Conservation (phyloP, 2,888 invertebrate species). For the Hirudinaria manillensis region DNA sequence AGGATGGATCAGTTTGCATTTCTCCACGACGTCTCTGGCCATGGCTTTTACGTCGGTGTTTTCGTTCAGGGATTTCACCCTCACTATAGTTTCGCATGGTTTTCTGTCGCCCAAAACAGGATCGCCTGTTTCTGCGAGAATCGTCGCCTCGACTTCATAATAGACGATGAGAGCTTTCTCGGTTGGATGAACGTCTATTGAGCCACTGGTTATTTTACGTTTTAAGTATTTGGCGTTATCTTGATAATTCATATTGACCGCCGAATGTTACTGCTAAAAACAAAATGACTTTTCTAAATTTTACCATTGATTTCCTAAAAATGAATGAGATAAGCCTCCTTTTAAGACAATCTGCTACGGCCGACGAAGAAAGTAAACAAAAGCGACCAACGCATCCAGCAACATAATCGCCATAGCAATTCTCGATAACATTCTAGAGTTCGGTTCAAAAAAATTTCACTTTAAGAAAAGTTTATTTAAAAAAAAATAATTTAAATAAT, state of each 20-base stretch:
- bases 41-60: conserved; percentile 72
- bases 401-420: conserved; percentile 17
- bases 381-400: too few relatives aligned
- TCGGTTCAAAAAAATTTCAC: too few relatives aligned
- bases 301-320: too few relatives aligned
- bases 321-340: too few relatives aligned
- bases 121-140: conserved; percentile 72
- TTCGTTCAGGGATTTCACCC: conserved; percentile 71
- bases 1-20: conserved; percentile 77
- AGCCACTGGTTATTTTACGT: conserved; percentile 60
- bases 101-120: conserved; percentile 76
- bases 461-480: too few relatives aligned
- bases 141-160: conserved; percentile 79
- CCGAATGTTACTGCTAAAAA: too few relatives aligned
- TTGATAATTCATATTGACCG: neutral
- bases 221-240: conserved; percentile 31
- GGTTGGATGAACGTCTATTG: conserved; percentile 80
- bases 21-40: conserved; percentile 76
- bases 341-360: too few relatives aligned
- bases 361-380: too few relatives aligned
- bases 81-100: conserved; percentile 71
- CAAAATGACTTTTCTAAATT: too few relatives aligned
- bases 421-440: neutral
- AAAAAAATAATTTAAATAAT: too few relatives aligned
- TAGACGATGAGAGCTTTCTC: conserved; percentile 78